phyloP scores from a whole-genome alignment of 2,888 invertebrate species.

The Drosophila lutescens region DNA sequence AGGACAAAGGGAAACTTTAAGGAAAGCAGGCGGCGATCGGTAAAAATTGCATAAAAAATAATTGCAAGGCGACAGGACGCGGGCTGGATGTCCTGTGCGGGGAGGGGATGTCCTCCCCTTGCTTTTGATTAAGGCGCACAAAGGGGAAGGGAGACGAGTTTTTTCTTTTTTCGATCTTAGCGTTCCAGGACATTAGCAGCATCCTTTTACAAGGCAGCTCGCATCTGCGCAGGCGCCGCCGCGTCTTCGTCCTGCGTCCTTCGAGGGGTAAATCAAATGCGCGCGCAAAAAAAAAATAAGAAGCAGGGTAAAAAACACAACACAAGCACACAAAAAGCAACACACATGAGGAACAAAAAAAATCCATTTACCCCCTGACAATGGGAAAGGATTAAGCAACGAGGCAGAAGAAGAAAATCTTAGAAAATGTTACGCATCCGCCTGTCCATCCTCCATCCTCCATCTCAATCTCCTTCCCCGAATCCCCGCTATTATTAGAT shows the following conservation, averaged over 20 bases:
- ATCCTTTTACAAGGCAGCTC: constrained; percentile 76
- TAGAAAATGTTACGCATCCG: constrained; percentile 60
- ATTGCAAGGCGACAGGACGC: constrained; percentile 62
- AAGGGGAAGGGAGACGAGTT: constrained; percentile 34
- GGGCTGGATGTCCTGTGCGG: constrained; percentile 38
- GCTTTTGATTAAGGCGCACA: constrained; percentile 71
- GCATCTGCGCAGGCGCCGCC: constrained; percentile 71
- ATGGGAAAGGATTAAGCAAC: constrained; percentile 58
- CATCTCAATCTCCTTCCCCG: constrained; percentile 8
- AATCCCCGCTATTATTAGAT: constrained; percentile 8
- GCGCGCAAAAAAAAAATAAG: constrained; percentile 63
- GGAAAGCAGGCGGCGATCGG: constrained; percentile 60
- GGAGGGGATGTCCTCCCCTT: constrained; percentile 12
- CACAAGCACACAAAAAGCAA: constrained; percentile 16
- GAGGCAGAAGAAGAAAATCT: constrained; percentile 39
- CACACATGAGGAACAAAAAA: constrained; percentile 34
- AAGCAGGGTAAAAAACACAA: constrained; percentile 7
- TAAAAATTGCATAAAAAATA: constrained; percentile 77
- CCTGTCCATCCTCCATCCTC: constrained; percentile 24
- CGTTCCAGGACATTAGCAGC: constrained; percentile 80
- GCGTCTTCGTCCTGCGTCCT: constrained; percentile 19
- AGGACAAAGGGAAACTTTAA: constrained; percentile 34
- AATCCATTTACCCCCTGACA: constrained; percentile 64
- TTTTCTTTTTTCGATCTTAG: constrained; percentile 16
- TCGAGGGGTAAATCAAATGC: constrained; percentile 58